Evolutionary conservation across 2,888 invertebrate genomes (phyloP), one percentile per base, ranked within the genome.

Genomic region (Abscondita cerata): DNA sequence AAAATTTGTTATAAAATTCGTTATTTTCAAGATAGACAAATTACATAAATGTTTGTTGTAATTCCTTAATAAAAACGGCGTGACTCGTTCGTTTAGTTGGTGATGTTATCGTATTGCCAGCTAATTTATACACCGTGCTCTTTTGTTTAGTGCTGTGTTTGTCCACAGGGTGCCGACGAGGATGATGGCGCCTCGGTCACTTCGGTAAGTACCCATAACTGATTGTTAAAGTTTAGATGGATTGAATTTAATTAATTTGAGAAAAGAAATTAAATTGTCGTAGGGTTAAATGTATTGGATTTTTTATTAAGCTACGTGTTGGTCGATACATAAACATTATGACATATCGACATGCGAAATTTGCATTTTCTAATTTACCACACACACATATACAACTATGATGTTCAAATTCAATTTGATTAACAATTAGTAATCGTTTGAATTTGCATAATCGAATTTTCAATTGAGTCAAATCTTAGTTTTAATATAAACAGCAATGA

Each of bases 131-230:
- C 77, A 78, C 74, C 75, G 73, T 77, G 75, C 77, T 76, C 77
- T 78, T 80, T 78, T 79, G 76, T 78, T 77, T 78, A 78, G 75
- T 72, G 70, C 71, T 78, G 75, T 78, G 74, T 78, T 81, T 84
- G 78, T 84, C 83, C 80, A 72, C 87, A 88, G 88, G 87, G 86
- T 71, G 82, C 84, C 69, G 89, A 90, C 73, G 90, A 91, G 76
- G 90, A 90, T 78, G 91, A 91, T 80, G 84, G 89, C 76, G 88
- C 86, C 74, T 86, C 86, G 69, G 83, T 87, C 72, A 84, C 84
- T 71, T 89, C 90, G 81, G 91, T 91, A 82, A 89, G 90, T 88
- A 79, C 73, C 71, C 68, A 64, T 52, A 46, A 71, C 68, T 76
- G 66, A 62, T 66, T 64, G 60, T 59, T 60, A 40, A 47, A 59